Base-by-base conservation (phyloP, 2,113 vertebrate species). In the Epinephelus lanceolatus region DNA sequence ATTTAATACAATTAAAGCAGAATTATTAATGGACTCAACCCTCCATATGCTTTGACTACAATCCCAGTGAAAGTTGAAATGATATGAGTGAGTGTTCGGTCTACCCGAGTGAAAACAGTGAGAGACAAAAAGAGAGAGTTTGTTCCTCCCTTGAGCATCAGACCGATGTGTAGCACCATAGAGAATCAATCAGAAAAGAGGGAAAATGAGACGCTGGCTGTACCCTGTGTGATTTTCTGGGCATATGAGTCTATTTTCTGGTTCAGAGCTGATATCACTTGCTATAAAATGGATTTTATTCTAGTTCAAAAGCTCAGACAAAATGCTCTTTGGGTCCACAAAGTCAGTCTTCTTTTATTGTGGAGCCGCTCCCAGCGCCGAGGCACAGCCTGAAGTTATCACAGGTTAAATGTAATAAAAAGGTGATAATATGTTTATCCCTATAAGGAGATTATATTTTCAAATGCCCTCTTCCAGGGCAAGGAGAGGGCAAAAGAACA, bases 101-200 rank as follows among this genome's bases (percentile, higher is more conserved):
- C 69, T 7, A 49, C 42, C 23, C 23, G 27, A 42, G 25, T 17
- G 45, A 80, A 80, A 45, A 83, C 83, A 76, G 70, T 18, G 53
- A 65, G 6, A 63, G 61, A 83, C 18, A 42, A 25, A 74, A 18
- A 80, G 40, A 84, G 40, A 65, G 66, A 82, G 66, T 85, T 66
- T 85, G 72, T 72, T 78, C 51, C 37, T 71, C 76, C 61, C 42
- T 57, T 82, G 80, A 78, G 80, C 65, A 63, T 86, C 84, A 81
- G 53, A 72, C 59, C 0, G 10, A 83, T 78, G 33, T 71, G 76
- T 49, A 49, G 49, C 40, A 49, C 69, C 73, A 53, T 53, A 78
- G 75, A 86, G 79, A 90, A 88, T 91, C 86, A 86, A 86, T 86
- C 77, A 75, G 37, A 85, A 72, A 74, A 77, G 33, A 80, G 33